Percentiles rank a stretch among this genome's conserved stretches.
These are phyloP conservation scores for Eutolmus rufibarbis DNA, from an alignment of 2,888 invertebrate species.

Conservation along the genomic window DNA sequence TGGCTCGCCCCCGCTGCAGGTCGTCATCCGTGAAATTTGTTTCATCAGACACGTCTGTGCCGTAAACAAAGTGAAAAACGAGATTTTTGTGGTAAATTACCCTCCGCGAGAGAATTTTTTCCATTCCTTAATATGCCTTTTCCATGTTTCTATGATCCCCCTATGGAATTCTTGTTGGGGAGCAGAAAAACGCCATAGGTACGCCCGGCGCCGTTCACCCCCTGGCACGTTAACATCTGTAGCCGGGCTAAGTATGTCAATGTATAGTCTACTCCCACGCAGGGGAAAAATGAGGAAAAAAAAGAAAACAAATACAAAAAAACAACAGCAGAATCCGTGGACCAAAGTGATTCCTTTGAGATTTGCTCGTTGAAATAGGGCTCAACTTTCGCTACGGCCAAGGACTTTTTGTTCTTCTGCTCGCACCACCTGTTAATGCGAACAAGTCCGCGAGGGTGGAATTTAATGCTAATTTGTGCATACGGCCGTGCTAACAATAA, in stretches of 20 bases:
- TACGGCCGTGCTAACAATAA: slow-evolving; percentile 14
- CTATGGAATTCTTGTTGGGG: slow-evolving; percentile 20
- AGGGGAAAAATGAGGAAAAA: background rate
- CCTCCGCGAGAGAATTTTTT: slow-evolving; percentile 40
- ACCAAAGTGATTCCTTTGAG: slow-evolving; percentile 39
- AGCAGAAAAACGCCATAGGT: background rate
- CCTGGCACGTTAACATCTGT: slow-evolving; percentile 19
- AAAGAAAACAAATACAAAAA: background rate
- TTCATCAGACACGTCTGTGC: slow-evolving; percentile 42
- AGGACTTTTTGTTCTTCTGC: slow-evolving; percentile 28
- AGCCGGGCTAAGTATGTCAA: slow-evolving; percentile 28
- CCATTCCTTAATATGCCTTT: slow-evolving; percentile 42
- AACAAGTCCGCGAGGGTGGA: slow-evolving; percentile 4
- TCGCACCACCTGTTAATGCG: slow-evolving; percentile 38
- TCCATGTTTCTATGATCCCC: slow-evolving; percentile 39
- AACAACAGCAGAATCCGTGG: slow-evolving; percentile 15
- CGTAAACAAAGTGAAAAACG: slow-evolving; percentile 43
- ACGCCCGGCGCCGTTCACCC: background rate
- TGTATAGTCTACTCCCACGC: background rate
- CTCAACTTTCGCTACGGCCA: slow-evolving; percentile 6
- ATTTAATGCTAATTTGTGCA: slow-evolving; percentile 40
- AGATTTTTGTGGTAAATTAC: slow-evolving; percentile 43
- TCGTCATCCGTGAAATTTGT: slow-evolving; percentile 41
- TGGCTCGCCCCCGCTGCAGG: slow-evolving; percentile 21
- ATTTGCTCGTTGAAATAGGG: slow-evolving; percentile 31